Evolutionary conservation across 2,797 vertebrate genomes (phyloP).

Genomic region (Anniella stebbinsi): DNA sequence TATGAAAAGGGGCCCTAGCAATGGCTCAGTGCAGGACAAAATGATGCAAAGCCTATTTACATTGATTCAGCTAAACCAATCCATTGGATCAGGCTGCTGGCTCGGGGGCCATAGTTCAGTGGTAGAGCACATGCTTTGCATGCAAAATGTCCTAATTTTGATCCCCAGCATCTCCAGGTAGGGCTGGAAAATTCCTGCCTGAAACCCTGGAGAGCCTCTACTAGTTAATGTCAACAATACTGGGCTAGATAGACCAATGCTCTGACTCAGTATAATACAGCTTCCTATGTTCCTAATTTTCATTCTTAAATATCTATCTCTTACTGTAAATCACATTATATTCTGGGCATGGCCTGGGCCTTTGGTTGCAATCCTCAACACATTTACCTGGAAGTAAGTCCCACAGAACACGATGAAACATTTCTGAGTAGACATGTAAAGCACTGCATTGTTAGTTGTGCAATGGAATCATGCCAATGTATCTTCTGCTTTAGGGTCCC

Average conservation of each 20-base stretch:
- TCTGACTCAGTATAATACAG: no score
- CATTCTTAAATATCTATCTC: background rate
- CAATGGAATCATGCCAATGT: background rate
- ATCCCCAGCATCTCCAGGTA: no score
- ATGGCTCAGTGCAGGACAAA: no score
- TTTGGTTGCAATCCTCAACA: background rate
- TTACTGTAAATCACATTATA: accelerated
- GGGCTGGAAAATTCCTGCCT: no score
- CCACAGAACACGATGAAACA: background rate
- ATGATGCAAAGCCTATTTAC: background rate
- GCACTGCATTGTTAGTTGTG: background rate
- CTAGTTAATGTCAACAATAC: no score
- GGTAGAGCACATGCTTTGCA: no score
- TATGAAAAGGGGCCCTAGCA: background rate
- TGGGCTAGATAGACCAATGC: no score
- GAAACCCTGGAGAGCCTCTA: no score
- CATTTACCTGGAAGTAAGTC: background rate
- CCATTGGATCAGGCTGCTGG: background rate
- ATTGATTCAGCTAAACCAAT: background rate
- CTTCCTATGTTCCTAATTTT: background rate
- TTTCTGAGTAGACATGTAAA: background rate
- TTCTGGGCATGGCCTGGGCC: background rate
- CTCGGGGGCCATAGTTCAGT: no score
- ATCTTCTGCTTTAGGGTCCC: background rate
- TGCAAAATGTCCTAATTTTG: no score